phyloP scores from a whole-genome alignment of 2,888 invertebrate species.

The Drosophila parthenogenetica region DNA sequence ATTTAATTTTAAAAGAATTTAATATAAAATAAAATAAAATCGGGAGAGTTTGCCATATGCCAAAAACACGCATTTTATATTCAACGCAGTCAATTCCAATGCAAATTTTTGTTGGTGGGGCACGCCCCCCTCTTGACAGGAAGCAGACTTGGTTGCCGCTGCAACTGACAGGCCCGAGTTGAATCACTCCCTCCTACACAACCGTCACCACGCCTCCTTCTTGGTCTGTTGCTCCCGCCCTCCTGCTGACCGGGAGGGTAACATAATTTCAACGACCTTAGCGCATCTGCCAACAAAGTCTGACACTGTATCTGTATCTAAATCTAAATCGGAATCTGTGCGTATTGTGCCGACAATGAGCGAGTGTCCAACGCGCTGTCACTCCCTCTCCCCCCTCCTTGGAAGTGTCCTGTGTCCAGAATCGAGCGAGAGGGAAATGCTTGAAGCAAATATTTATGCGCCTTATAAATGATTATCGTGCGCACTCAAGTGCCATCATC shows the following conservation, averaged over 20 bases:
- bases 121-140: constrained; percentile 34
- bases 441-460: constrained; percentile 57
- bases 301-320: constrained; percentile 34
- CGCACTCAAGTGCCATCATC: constrained; percentile 62
- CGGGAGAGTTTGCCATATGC: constrained; percentile 27
- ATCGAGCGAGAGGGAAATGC: neutral
- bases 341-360: constrained; percentile 30
- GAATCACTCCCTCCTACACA: neutral
- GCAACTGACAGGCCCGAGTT: constrained; percentile 60
- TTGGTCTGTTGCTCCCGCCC: neutral
- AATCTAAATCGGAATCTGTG: constrained; percentile 24
- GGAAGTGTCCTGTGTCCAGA: constrained; percentile 11
- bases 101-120: constrained; percentile 53
- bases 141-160: constrained; percentile 45
- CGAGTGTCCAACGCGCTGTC: constrained; percentile 6
- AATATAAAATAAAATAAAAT: neutral
- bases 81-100: constrained; percentile 40
- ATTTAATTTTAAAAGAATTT: neutral
- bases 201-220: neutral
- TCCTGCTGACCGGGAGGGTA: neutral
- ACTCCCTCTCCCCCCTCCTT: too few relatives aligned
- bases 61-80: constrained; percentile 45
- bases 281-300: constrained; percentile 42
- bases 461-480: constrained; percentile 73
- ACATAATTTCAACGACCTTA: constrained; percentile 57